These are phyloP conservation scores for Hydrolagus colliei DNA, from an alignment of 2,797 vertebrate genomes.

Conservation along the genomic window DNA sequence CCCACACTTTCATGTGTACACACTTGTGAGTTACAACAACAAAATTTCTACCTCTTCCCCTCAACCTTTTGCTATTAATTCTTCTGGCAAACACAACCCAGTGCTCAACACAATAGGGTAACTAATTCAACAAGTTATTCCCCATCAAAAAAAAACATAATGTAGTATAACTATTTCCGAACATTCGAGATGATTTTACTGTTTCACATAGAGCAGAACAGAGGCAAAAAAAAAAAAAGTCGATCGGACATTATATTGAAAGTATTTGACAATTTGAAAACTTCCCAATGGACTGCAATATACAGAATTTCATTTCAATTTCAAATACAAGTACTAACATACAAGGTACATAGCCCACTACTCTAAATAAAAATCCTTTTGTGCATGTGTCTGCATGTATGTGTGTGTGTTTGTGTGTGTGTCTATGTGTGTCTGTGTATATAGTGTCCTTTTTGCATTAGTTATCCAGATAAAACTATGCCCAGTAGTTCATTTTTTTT, in stretches of 20 bases:
- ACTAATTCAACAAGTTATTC: too few species aligned
- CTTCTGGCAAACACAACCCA: too few species aligned
- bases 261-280: slow-evolving; percentile 23
- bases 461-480: slow-evolving; percentile 28
- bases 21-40: too few species aligned
- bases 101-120: too few species aligned
- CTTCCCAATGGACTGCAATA: background rate
- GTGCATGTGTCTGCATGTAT: background rate
- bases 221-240: slow-evolving; percentile 22
- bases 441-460: slow-evolving; percentile 16
- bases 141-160: background rate
- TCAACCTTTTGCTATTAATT: too few species aligned
- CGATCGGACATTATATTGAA: background rate
- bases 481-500: slow-evolving; percentile 10
- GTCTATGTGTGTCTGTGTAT: too few species aligned
- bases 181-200: slow-evolving; percentile 29
- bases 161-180: background rate
- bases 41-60: too few species aligned
- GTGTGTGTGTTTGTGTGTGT: too few species aligned
- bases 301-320: slow-evolving; percentile 1
- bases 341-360: slow-evolving; percentile 27
- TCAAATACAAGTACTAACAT: slow-evolving; percentile 23
- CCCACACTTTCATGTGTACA: too few species aligned
- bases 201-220: slow-evolving; percentile 29
- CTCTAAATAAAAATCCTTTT: slow-evolving; percentile 25